Percentiles rank a stretch among this genome's conserved stretches.
Evolutionary conservation across 2,113 vertebrate species (phyloP).

Genomic region (Epinephelus lanceolatus): DNA sequence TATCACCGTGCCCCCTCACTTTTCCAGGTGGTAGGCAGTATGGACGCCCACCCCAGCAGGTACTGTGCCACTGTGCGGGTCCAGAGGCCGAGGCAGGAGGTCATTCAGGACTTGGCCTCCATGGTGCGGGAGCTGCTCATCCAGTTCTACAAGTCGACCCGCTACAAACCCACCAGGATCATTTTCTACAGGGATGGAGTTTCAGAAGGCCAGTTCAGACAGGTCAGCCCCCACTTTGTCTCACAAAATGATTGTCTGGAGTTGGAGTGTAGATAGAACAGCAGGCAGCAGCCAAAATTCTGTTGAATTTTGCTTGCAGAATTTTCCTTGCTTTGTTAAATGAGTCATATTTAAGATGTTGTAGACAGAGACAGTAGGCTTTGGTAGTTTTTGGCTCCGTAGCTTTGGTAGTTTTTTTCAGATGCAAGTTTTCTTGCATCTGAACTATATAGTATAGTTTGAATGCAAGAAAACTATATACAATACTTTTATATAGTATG

Average conservation of each 20-base stretch:
- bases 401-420: no score
- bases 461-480: no score
- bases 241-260: not conserved
- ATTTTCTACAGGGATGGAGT: constrained; percentile 96
- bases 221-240: constrained; percentile 82
- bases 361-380: not conserved
- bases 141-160: constrained; percentile 99
- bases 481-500: no score
- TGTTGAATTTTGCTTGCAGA: not conserved
- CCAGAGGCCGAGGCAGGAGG: constrained; percentile 96
- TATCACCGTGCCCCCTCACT: not conserved
- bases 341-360: not conserved
- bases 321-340: not conserved
- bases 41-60: constrained; percentile 98
- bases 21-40: constrained; percentile 96
- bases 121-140: constrained; percentile 99
- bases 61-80: constrained; percentile 99
- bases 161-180: constrained; percentile 98
- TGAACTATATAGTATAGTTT: no score
- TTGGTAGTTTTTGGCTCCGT: not conserved
- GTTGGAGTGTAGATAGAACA: no score
- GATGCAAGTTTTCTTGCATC: not conserved
- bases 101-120: constrained; percentile 97
- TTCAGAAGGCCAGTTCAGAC: constrained; percentile 98
- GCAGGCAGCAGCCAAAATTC: not conserved